Percentiles rank a stretch among this genome's conserved stretches.
Evolutionary conservation across 2,113 vertebrate genomes (phyloP).

Genomic region (Pterocles burchelli): DNA sequence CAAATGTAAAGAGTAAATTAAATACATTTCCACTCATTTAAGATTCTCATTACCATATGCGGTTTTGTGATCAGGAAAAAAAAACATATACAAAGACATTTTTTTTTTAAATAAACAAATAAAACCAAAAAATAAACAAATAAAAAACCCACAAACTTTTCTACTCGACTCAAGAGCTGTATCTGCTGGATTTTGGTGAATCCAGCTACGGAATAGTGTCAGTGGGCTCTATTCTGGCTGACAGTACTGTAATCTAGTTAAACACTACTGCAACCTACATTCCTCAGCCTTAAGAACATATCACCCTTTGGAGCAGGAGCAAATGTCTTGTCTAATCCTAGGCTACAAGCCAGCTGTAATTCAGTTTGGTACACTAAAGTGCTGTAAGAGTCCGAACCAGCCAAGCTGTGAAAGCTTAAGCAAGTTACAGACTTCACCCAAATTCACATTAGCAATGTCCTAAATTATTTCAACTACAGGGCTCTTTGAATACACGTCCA

Average conservation of each 20-base stretch:
- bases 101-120: neutral
- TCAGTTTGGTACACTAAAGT: neutral
- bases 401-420: neutral
- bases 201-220: neutral
- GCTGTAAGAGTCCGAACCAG: neutral
- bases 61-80: neutral
- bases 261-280: neutral
- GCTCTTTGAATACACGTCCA: neutral
- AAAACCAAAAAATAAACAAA: too few relatives aligned
- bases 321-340: neutral
- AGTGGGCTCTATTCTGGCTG: neutral
- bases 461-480: neutral
- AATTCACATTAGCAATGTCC: neutral
- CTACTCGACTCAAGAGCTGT: neutral
- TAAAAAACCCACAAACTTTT: neutral
- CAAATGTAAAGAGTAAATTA: neutral
- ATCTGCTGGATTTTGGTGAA: neutral
- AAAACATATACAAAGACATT: rapidly evolving
- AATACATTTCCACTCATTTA: neutral
- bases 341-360: neutral
- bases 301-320: neutral
- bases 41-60: neutral
- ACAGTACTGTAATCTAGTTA: neutral
- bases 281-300: neutral
- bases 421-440: conserved; percentile 4